Evolutionary conservation across 2,888 invertebrate genomes (phyloP).

Genomic region (Hoplodrina ambigua): DNA sequence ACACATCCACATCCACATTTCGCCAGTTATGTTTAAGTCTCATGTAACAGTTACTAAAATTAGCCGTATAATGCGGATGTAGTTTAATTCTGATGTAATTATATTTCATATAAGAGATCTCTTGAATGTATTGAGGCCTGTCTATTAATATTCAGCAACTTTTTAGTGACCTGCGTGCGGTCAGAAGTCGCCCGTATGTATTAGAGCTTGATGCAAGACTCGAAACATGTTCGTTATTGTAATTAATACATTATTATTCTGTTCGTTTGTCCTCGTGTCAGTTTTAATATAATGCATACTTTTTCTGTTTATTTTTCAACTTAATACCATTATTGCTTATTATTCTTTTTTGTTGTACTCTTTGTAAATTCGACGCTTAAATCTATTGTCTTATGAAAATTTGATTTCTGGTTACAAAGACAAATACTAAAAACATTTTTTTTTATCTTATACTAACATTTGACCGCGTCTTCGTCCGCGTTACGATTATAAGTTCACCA

Average conservation of each 20-base stretch:
- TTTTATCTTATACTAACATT: background rate
- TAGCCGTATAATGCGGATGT: conserved; percentile 22
- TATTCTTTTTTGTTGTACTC: conserved; percentile 7
- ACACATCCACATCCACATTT: too few species aligned
- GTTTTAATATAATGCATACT: conserved; percentile 40
- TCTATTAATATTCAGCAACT: conserved; percentile 53
- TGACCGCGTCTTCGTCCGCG: too few species aligned
- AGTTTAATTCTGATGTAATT: conserved; percentile 37
- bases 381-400: conserved; percentile 1
- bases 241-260: conserved; percentile 58
- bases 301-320: conserved; percentile 29
- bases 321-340: conserved; percentile 3
- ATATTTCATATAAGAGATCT: conserved; percentile 17
- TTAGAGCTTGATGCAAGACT: conserved; percentile 8
- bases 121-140: conserved; percentile 24
- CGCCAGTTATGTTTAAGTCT: too few species aligned
- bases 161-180: conserved; percentile 34
- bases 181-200: conserved; percentile 32
- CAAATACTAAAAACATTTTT: background rate
- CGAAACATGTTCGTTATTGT: conserved; percentile 40
- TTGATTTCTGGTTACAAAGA: background rate
- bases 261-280: conserved; percentile 45
- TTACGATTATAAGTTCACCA: too few species aligned
- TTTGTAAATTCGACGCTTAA: background rate
- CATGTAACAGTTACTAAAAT: conserved; percentile 36